phyloP scores from a whole-genome alignment of 2,113 vertebrate species.

The Callithrix jacchus region DNA sequence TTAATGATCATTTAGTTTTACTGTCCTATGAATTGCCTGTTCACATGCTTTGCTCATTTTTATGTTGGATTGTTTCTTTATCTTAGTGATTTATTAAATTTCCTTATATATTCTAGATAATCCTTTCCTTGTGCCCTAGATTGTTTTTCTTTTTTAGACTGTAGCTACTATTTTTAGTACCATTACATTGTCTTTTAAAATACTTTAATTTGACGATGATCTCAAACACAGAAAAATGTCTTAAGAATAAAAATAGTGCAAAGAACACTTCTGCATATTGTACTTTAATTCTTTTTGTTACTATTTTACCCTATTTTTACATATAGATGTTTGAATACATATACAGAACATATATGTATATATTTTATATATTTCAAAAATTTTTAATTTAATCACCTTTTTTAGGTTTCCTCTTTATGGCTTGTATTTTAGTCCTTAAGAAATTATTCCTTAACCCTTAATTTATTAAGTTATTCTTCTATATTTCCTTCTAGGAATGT shows the following conservation, averaged over 20 bases:
- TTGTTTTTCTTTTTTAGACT: background rate
- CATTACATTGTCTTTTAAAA: background rate
- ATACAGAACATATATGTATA: too few relatives aligned
- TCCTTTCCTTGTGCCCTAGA: background rate
- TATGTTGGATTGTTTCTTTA: background rate
- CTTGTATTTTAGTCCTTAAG: background rate
- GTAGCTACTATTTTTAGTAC: background rate
- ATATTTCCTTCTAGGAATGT: background rate
- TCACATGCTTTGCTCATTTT: background rate
- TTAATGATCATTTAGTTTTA: background rate
- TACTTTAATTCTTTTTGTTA: background rate
- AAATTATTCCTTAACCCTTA: background rate
- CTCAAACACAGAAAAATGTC: background rate
- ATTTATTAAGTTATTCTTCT: background rate
- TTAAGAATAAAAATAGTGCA: background rate
- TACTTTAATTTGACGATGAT: background rate
- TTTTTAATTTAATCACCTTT: background rate
- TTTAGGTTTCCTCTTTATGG: background rate
- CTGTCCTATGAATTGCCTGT: background rate
- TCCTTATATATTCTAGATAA: background rate
- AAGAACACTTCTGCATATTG: background rate
- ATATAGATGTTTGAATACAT: background rate
- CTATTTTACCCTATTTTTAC: background rate
- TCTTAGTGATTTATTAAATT: background rate
- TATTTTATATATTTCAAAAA: background rate